Evolutionary conservation across 2,113 vertebrate species (phyloP).

Genomic region (Diadophis punctatus): DNA sequence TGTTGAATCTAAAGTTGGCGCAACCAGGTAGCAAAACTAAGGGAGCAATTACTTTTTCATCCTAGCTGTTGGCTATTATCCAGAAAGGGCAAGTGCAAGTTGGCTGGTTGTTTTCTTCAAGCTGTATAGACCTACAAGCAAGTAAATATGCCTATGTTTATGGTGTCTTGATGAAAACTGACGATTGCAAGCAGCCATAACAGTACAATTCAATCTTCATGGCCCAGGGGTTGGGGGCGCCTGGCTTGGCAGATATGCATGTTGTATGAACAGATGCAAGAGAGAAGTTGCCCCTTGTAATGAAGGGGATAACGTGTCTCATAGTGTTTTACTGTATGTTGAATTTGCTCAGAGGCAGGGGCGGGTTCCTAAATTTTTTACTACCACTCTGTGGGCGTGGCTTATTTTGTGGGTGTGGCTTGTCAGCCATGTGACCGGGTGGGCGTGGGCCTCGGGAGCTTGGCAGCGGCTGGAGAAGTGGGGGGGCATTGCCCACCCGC

Average conservation of each 20-base stretch:
- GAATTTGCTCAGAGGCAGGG: neutral
- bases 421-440: no score
- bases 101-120: neutral
- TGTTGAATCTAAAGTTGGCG: neutral
- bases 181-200: neutral
- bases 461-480: no score
- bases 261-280: neutral
- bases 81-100: neutral
- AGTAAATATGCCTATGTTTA: neutral
- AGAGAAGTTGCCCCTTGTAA: neutral
- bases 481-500: no score
- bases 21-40: neutral
- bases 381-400: no score
- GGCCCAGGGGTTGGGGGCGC: no score
- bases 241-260: neutral
- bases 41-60: neutral
- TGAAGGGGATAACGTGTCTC: neutral
- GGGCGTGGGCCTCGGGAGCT: no score
- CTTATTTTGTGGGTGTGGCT: no score
- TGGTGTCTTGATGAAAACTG: neutral
- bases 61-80: neutral
- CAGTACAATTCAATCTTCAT: neutral
- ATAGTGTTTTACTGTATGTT: neutral
- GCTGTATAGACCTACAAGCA: neutral
- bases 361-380: no score